Base-by-base conservation (phyloP, 2,797 vertebrate species). In the Otolemur crassicaudatus region DNA sequence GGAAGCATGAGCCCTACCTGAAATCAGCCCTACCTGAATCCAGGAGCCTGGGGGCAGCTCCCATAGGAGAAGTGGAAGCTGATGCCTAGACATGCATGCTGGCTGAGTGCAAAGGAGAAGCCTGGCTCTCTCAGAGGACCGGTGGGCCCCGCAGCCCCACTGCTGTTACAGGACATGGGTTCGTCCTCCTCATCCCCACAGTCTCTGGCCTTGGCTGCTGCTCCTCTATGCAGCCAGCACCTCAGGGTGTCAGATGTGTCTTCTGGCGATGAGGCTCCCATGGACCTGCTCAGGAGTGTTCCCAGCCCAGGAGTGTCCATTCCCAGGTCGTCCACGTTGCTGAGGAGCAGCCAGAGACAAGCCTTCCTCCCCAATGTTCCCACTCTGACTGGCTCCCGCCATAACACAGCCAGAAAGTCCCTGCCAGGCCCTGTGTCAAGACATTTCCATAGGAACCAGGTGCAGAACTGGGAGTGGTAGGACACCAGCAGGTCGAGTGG, bases 71-170 rank as follows among this genome's bases (percentile, higher is more conserved):
- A 19, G 31, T 20, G 8, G 31, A 16, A 31, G 65, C 31, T 67
- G 65, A n/a, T 0, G 7, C 3, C 2, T 22, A 40, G 31, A 23
- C 49, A 56, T 73, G 3, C 1, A 22, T 23, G 49, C 76, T 34
- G 31, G 31, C 2, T 7, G 53, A 20, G n/a, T 25, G 34, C 6
- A 13, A 22, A 14, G 22, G 76, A 53, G 49, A 53, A 53, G 49
- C 49, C 49, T 53, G 49, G 49, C 49, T 53, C 49, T 53, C 14
- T 53, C 49, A 53, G 49, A 53, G 31, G 31, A n/a, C 49, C 49
- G 0, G 3, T 0, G 31, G 49, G 43, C 31, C 31, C 49, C 29
- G 23, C 19, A 4, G 20, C 49, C 49, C 49, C 49, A 5, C 49
- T 16, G 76, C 49, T 34, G 31, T n/a, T 73, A 40, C 72, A 75